Base-by-base conservation (phyloP, 2,797 vertebrate genomes). In the Tapera naevia region DNA sequence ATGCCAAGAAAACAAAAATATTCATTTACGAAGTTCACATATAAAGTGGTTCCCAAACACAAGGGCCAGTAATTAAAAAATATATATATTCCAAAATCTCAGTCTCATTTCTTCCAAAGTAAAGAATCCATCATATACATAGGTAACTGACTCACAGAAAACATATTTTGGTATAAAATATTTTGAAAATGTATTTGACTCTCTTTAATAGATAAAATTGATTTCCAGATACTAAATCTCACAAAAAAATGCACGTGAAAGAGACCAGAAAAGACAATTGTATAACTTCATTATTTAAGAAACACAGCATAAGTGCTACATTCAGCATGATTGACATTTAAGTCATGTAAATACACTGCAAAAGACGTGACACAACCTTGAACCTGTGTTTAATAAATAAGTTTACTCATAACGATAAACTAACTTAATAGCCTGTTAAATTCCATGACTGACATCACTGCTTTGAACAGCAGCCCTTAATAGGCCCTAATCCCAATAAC, bases 381-480 rank as follows among this genome's bases (percentile, higher is more conserved):
- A 90, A 43, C 17, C 41, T 41, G 18, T 45, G 56, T 85, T 87
- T 86, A 90, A 23, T 69, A 83, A 88, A 54, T 88, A 58, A 87
- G 67, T 88, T 96, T 91, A 89, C 69, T 86, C 82, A 58, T 74
- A 37, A 64, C 79, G 69, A 95, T 79, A 75, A 92, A 81, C 46
- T 91, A 91, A 32, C 32, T 84, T 82, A 87, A 82, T 43, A 82
- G 71, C 86, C 89, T 91, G 33, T 37, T 75, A 21, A 70, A 9
- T 67, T 79, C 46, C 80, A 89, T 88, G 95, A 87, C 57, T 92
- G 74, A 83, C 78, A 94, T 95, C 88, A 95, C 81, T 71, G n/a
- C 67, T 93, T 69, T 86, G 60, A 92, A 81, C 62, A 86, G 82
- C 65, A 96, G 89, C 83, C 74, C 57, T 87, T 94, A 96, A 93